Evolutionary conservation across 2,113 vertebrate species (phyloP).

Genomic region (Coptodon rendalli): DNA sequence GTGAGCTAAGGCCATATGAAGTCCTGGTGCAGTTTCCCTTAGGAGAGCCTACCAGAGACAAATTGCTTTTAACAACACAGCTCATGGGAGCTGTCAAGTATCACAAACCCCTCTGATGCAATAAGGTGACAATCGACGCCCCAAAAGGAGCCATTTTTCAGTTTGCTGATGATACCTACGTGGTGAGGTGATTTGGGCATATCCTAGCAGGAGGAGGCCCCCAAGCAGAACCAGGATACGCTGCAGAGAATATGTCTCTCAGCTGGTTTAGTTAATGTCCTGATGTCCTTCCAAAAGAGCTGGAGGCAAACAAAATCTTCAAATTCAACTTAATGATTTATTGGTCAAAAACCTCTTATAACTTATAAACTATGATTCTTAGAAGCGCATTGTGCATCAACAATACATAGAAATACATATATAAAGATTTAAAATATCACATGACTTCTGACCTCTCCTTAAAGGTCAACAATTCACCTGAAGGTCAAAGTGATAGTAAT

Average conservation of each 20-base stretch:
- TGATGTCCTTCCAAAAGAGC: background rate
- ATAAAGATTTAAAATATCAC: background rate
- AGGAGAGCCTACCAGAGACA: background rate
- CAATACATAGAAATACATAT: background rate
- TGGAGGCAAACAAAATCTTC: background rate
- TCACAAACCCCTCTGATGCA: background rate
- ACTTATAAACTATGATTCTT: background rate
- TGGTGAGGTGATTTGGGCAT: background rate
- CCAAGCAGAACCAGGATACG: background rate
- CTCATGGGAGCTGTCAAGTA: background rate
- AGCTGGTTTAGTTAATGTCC: background rate
- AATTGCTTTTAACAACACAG: background rate
- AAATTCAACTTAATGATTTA: background rate
- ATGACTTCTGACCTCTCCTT: background rate
- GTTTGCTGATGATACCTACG: background rate
- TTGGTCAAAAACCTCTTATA: background rate
- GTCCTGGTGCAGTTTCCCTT: background rate
- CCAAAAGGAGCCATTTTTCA: background rate
- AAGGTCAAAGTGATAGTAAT: background rate
- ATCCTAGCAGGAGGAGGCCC: background rate
- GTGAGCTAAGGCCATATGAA: background rate
- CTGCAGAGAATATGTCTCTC: background rate
- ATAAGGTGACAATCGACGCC: background rate
- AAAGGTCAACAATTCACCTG: background rate
- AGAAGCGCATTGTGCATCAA: fast-evolving